Conservation (phyloP, 1,140 invertebrate species). For the Mylabris phalerata region DNA sequence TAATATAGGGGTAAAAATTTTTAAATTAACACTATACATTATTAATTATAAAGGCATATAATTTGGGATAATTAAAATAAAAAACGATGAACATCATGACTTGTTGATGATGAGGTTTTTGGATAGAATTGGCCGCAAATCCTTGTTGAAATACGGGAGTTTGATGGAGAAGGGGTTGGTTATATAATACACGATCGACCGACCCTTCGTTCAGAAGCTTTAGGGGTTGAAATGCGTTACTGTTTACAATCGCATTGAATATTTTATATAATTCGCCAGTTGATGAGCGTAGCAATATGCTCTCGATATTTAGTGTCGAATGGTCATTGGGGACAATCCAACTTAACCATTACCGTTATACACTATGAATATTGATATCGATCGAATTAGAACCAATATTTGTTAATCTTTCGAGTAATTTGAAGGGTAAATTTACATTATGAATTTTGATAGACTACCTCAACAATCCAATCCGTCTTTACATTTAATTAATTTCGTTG, state of each 20-base stretch:
- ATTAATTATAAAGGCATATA: too few relatives aligned
- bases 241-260: conserved; percentile 43
- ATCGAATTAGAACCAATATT: conserved; percentile 43
- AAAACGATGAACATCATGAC: conserved; percentile 28
- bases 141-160: conserved; percentile 27
- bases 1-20: too few relatives aligned
- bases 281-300: conserved; percentile 43
- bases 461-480: too few relatives aligned
- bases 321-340: conserved; percentile 25
- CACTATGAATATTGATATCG: conserved; percentile 31
- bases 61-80: background rate
- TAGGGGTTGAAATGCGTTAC: conserved; percentile 20
- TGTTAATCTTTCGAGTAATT: conserved; percentile 42
- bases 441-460: too few relatives aligned
- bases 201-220: background rate
- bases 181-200: too few relatives aligned
- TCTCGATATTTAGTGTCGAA: conserved; percentile 31
- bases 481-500: too few relatives aligned
- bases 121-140: conserved; percentile 40
- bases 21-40: too few relatives aligned
- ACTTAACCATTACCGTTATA: conserved; percentile 1
- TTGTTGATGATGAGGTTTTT: conserved; percentile 38
- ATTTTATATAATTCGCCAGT: conserved; percentile 41
- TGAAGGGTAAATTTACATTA: conserved; percentile 36
- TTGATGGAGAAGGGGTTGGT: conserved; percentile 10